A percentile compares a stretch with the other conserved stretches of the same genome.
phyloP scores from a whole-genome alignment of 2,797 vertebrate species.

The Channallabes apus region DNA sequence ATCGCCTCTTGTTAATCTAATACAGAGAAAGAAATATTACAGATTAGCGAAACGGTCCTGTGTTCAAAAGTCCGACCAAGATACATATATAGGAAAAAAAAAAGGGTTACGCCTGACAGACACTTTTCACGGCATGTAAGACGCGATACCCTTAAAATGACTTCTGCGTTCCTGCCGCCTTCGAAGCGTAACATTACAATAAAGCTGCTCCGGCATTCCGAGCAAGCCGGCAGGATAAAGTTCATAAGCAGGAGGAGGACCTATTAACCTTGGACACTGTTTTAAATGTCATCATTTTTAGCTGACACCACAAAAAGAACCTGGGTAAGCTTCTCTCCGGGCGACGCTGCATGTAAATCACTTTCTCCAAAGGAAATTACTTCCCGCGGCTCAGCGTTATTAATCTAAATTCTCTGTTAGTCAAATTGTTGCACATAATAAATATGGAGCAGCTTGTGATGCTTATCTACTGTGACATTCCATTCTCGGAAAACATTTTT shows the following conservation, averaged over 20 bases:
- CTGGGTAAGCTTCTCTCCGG: slow-evolving; percentile 81
- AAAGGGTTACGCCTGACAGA: slow-evolving; percentile 20
- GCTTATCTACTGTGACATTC: slow-evolving; percentile 82
- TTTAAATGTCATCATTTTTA: slow-evolving; percentile 98
- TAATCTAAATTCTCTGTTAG: slow-evolving; percentile 98
- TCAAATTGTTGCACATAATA: slow-evolving; percentile 95
- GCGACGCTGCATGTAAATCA: slow-evolving; percentile 94
- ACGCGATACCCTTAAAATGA: slow-evolving; percentile 54
- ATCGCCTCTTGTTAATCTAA: slow-evolving; percentile 16
- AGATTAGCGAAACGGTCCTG: not conserved
- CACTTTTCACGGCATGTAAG: slow-evolving; percentile 32
- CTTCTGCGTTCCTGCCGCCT: slow-evolving; percentile 37
- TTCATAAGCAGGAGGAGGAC: slow-evolving; percentile 89
- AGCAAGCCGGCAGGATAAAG: slow-evolving; percentile 66
- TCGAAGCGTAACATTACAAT: slow-evolving; percentile 45
- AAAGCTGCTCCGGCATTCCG: slow-evolving; percentile 48
- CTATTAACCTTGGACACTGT: slow-evolving; percentile 97
- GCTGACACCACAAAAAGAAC: slow-evolving; percentile 88
- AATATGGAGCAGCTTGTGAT: slow-evolving; percentile 89
- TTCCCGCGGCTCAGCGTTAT: slow-evolving; percentile 92
- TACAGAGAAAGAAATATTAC: not conserved
- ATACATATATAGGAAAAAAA: too few species aligned
- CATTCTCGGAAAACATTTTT: slow-evolving; percentile 68
- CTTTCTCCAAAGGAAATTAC: slow-evolving; percentile 98
- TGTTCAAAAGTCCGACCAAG: not conserved